Evolutionary conservation across 2,113 vertebrate genomes (phyloP), one percentile per base, ranked within the genome.

Genomic region (Macaca fascicularis): DNA sequence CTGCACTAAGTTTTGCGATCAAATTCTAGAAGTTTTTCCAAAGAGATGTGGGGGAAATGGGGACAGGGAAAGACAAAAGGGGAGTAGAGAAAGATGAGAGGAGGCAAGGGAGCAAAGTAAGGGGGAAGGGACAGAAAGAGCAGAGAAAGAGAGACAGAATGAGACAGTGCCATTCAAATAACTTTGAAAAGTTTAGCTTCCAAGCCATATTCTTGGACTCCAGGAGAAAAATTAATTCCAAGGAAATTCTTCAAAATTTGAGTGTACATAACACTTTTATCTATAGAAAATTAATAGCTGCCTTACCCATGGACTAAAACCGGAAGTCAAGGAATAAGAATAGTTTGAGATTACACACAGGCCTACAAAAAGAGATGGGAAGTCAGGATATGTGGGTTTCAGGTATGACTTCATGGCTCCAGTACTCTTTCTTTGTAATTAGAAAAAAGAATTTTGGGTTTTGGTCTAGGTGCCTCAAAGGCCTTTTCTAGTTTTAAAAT

Each of bases 161-260:
- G 35, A 83, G 6, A 38, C 1, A 59, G 5, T 22, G 5, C 6
- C 20, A 91, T 96, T 94, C 22, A 90, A 90, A 83, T 84, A 83
- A 80, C 30, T 78, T 83, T 48, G 5, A 57, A 84, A 93, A 38
- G 45, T 30, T 92, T 27, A 85, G 52, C 35, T 83, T 85, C 64
- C 43, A 92, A 57, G 52, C 38, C 82, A 35, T 23, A 22, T 38
- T 76, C 57, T 45, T 81, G 17, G 35, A 57, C 16, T 85, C 57
- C 14, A 50, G 6, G 9, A 94, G 30, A 72, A 81, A 89, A 85
- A 40, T 40, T 45, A 95, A 91, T 64, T 67, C 38, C 23, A 72
- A 93, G 12, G 45, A 83, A 55, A 70, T 64, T 92, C 20, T 90
- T 90, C 48, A 50, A 81, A 89, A 92, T 88, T 38, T 38, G 64